phyloP scores from a whole-genome alignment of 2,113 vertebrate species.

The Chunga burmeisteri region DNA sequence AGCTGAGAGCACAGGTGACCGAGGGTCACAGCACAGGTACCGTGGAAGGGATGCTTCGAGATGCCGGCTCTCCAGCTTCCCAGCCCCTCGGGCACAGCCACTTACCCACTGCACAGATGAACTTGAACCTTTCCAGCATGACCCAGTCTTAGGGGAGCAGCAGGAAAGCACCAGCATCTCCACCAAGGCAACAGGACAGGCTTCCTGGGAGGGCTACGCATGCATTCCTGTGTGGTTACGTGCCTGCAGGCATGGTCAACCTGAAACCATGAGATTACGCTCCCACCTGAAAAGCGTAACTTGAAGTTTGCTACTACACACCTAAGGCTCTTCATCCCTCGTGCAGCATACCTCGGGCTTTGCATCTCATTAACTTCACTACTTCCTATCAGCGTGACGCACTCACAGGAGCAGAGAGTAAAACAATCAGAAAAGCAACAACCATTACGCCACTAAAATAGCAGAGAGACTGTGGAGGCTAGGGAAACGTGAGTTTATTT shows the following conservation, averaged over 20 bases:
- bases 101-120: not conserved
- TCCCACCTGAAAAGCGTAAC: not conserved
- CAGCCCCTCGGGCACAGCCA: not conserved
- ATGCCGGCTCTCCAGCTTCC: not conserved
- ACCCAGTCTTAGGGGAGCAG: not conserved
- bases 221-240: rapidly evolving
- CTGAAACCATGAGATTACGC: not conserved
- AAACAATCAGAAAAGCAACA: not conserved
- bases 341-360: not conserved
- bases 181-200: not conserved
- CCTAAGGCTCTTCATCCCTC: not conserved
- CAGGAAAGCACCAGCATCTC: not conserved
- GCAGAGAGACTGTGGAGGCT: not conserved
- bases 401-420: not conserved
- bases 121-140: not conserved
- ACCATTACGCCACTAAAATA: not conserved
- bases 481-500: not conserved
- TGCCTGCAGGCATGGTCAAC: not conserved
- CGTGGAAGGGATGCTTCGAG: rapidly evolving
- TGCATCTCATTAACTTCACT: not conserved
- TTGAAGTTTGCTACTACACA: not conserved
- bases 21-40: not conserved
- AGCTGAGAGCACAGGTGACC: not conserved
- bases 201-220: not conserved
- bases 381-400: not conserved